Base-by-base conservation (phyloP, 2,888 invertebrate genomes). In the Globia sparganii region DNA sequence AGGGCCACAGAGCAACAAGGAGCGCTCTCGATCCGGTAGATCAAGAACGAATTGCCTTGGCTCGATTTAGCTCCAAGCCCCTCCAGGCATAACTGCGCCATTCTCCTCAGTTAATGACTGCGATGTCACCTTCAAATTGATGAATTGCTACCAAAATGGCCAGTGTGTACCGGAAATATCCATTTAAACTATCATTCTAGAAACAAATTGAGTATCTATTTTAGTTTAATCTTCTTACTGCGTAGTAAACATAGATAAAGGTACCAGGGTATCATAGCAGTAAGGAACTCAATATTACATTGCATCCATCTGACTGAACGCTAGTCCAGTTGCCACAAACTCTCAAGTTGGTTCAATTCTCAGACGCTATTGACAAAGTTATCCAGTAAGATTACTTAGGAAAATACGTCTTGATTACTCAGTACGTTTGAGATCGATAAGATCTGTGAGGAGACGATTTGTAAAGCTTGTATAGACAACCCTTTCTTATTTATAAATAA, bases 331-430 rank as follows among this genome's bases (percentile, higher is more conserved):
- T 58, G 61, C 69, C 65, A 62, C 65, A 69, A 85, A 72, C 83
- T 73, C 81, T 77, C 68, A 64, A 78, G 68, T 62, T 72, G 15
- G 56, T 72, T 66, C 40, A 77, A 82, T 72, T 85, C 68, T 72
- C 73, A 46, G 64, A 81, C 65, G n/a, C 78, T 81, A 85, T 85
- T 81, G 86, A 82, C 78, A 69, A 82, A 83, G 78, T 85, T 82
- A 71, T 77, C 59, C 67, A 37, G 78, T 66, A 61, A 77, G 82
- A 74, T 81, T 77, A 81, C 71, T 49, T 61, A 77, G 73, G 61
- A 83, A 53, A 81, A 85, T 85, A 81, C 73, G 73, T 58, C 49
- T 83, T 83, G 86, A 77, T 83, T 81, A 81, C 68, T 68, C 49
- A 62, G 72, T 46, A 85, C 59, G 71, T 64, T 81, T 81, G 15